Evolutionary conservation across 1,140 invertebrate genomes (phyloP).

Genomic region (Eriosoma lanigerum): DNA sequence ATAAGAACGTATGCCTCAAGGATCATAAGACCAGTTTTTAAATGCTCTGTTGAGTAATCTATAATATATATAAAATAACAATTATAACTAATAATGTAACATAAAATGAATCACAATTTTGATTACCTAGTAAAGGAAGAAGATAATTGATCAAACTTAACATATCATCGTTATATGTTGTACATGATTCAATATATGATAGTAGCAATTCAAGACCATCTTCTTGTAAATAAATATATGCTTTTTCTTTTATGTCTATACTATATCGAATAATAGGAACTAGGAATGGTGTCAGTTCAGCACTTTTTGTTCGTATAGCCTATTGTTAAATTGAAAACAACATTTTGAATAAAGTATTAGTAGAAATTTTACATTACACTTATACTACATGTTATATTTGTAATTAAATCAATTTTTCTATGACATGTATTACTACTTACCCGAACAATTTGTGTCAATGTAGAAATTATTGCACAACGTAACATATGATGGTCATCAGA

Average conservation of each 20-base stretch:
- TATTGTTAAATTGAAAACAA: constrained; percentile 1
- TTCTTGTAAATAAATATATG: constrained; percentile 86
- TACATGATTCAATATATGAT: constrained; percentile 76
- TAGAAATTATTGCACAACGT: constrained; percentile 85
- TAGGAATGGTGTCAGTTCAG: constrained; percentile 41
- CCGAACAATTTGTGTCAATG: constrained; percentile 77
- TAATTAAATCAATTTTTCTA: no score
- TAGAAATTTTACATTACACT: background rate
- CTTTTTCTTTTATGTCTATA: constrained; percentile 76
- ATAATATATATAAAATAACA: background rate
- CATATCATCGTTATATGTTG: constrained; percentile 65
- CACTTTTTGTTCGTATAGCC: constrained; percentile 45
- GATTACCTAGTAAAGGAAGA: constrained; percentile 72
- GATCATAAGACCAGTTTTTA: constrained; percentile 75
- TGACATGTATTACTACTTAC: constrained; percentile 58
- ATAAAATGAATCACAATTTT: constrained; percentile 38
- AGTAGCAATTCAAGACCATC: constrained; percentile 90
- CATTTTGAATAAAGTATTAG: no score
- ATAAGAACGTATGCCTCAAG: constrained; percentile 82
- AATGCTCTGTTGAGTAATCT: constrained; percentile 70
- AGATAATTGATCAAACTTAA: constrained; percentile 77
- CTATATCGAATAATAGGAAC: constrained; percentile 73
- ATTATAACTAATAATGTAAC: background rate
- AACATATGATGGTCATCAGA: constrained; percentile 87
- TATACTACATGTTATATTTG: no score